Percentiles rank a stretch among this genome's conserved stretches.
phyloP scores from a whole-genome alignment of 2,113 vertebrate species.

The Capreolus pygargus region DNA sequence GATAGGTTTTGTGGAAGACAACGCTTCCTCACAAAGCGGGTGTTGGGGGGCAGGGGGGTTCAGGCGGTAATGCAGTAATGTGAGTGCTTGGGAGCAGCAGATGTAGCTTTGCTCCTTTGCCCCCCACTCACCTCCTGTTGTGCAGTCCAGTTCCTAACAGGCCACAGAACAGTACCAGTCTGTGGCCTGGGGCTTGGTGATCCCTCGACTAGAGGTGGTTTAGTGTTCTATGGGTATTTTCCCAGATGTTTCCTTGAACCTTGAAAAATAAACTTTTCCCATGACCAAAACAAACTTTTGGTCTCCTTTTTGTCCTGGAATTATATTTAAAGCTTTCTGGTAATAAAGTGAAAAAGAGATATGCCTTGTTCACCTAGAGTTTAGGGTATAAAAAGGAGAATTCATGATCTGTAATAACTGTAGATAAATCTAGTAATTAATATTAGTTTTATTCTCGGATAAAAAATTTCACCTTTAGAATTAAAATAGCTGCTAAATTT shows the following conservation, averaged over 20 bases:
- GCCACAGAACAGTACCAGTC: neutral
- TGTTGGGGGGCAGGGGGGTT: neutral
- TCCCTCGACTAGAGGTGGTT: neutral
- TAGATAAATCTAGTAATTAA: neutral
- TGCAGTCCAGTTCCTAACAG: neutral
- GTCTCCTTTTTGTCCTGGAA: neutral
- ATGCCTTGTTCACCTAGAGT: neutral
- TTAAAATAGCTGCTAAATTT: neutral
- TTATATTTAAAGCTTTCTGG: neutral
- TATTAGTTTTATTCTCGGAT: neutral
- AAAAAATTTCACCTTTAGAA: neutral
- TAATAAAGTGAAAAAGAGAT: neutral
- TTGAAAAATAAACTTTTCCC: neutral
- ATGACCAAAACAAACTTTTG: neutral
- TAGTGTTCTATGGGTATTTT: neutral
- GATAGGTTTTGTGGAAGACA: neutral
- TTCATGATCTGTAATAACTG: neutral
- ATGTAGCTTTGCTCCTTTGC: neutral
- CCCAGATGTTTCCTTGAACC: neutral
- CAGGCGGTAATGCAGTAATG: neutral
- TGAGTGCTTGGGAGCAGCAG: neutral
- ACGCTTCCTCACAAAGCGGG: rapidly evolving
- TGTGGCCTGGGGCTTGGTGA: neutral
- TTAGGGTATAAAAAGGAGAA: neutral
- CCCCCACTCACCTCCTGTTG: neutral